Conservation (phyloP, 2,888 invertebrate genomes). For the Spodoptera picta region DNA sequence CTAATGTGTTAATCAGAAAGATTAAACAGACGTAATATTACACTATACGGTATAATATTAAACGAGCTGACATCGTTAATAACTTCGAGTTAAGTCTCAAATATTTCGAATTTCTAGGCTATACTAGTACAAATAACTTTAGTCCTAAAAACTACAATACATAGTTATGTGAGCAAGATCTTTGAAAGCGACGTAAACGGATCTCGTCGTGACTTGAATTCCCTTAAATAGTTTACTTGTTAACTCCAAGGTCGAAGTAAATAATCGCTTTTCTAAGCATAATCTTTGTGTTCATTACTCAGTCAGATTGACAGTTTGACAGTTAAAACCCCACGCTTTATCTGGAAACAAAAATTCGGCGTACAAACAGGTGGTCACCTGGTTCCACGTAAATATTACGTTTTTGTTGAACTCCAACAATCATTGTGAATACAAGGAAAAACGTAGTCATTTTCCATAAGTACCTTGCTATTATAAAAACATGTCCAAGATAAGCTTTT, state of each 20-base stretch:
- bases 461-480: slow-evolving; percentile 44
- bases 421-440: slow-evolving; percentile 4
- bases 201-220: neutral
- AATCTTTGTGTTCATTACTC: slow-evolving; percentile 9
- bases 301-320: slow-evolving; percentile 30
- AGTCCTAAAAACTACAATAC: too few species aligned
- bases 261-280: slow-evolving; percentile 9
- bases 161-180: too few species aligned
- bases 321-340: neutral
- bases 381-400: slow-evolving; percentile 26
- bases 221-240: neutral
- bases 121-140: too few species aligned
- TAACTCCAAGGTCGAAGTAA: slow-evolving; percentile 3
- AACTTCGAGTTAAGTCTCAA: too few species aligned
- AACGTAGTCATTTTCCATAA: slow-evolving; percentile 19
- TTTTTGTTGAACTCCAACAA: slow-evolving; percentile 9
- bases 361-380: slow-evolving; percentile 18
- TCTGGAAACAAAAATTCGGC: slow-evolving; percentile 7
- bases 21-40: neutral
- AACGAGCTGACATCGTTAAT: too few species aligned
- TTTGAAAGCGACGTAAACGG: too few species aligned
- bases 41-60: too few species aligned
- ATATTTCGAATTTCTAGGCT: too few species aligned
- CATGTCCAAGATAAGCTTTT: slow-evolving; percentile 43
- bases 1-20: too few species aligned